Evolutionary conservation across 1,140 invertebrate species (phyloP).

Genomic region (Drosophila mojavensis): DNA sequence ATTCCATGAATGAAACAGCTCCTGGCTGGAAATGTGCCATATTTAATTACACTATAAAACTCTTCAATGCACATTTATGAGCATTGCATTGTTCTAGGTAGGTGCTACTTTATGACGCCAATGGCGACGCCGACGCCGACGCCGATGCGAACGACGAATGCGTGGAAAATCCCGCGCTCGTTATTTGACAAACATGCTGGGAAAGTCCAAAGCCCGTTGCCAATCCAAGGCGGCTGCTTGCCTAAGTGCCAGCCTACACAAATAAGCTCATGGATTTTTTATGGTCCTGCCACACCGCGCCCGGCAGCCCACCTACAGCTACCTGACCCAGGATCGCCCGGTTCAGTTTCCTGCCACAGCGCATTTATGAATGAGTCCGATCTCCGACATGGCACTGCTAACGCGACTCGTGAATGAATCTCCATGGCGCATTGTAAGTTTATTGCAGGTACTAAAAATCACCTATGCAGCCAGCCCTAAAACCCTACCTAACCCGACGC

Average conservation of each 20-base stretch:
- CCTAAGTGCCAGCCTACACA: constrained; percentile 73
- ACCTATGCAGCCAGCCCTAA: constrained; percentile 42
- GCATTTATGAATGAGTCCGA: constrained; percentile 74
- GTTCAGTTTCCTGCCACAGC: constrained; percentile 34
- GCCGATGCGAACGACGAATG: constrained; percentile 37
- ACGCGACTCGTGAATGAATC: constrained; percentile 62
- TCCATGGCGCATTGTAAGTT: constrained; percentile 30
- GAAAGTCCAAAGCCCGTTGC: constrained; percentile 56
- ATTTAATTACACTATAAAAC: constrained; percentile 72
- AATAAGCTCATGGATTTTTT: constrained; percentile 72
- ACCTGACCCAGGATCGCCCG: constrained; percentile 15
- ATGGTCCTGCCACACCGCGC: constrained; percentile 34
- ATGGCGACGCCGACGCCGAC: constrained; percentile 9
- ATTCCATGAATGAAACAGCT: constrained; percentile 67
- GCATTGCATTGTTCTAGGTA: constrained; percentile 64
- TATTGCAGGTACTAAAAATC: constrained; percentile 67
- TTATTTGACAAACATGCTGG: constrained; percentile 65
- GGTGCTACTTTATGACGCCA: constrained; percentile 63
- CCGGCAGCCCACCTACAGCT: constrained; percentile 28
- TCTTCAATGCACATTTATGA: constrained; percentile 57
- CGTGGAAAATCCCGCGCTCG: constrained; percentile 66
- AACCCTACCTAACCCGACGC: constrained; percentile 48
- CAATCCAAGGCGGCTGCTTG: constrained; percentile 59
- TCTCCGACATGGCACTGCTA: not conserved
- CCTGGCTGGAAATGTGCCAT: constrained; percentile 37